Percentiles rank a stretch among this genome's conserved stretches.
These are phyloP conservation scores for Cremastinae sp. DNA, from an alignment of 2,888 invertebrate species.

Conservation along the genomic window DNA sequence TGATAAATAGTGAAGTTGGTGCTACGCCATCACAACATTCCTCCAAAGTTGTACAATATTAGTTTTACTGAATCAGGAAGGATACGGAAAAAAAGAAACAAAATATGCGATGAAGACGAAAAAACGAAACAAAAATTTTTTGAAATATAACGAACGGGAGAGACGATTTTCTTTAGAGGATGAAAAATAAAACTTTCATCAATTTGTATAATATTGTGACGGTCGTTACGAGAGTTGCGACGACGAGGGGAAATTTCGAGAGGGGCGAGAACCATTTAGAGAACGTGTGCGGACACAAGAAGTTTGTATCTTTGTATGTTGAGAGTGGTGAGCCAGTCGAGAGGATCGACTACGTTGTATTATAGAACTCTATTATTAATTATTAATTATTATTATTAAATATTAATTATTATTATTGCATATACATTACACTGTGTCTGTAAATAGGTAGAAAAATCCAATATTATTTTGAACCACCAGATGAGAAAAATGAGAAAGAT, in stretches of 20 bases:
- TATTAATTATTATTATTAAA: constrained; percentile 71
- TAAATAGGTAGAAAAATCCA: constrained; percentile 78
- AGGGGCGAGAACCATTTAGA: constrained; percentile 69
- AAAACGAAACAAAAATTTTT: constrained; percentile 31
- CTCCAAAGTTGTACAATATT: constrained; percentile 81
- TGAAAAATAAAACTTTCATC: constrained; percentile 56
- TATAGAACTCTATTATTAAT: constrained; percentile 77
- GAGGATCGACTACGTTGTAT: constrained; percentile 71
- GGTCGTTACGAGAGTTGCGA: constrained; percentile 54
- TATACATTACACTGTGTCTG: constrained; percentile 79
- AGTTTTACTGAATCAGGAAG: constrained; percentile 76
- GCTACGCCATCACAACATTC: constrained; percentile 81
- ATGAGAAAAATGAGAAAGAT: constrained; percentile 69
- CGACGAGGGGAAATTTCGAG: constrained; percentile 58
- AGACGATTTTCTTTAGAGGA: not conserved
- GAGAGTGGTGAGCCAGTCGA: constrained; percentile 63
- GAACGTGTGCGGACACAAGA: constrained; percentile 70
- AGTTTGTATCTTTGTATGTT: constrained; percentile 80
- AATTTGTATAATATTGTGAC: constrained; percentile 65
- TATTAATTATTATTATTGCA: constrained; percentile 70
- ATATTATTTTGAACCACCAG: constrained; percentile 79
- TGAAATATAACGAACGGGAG: constrained; percentile 1
- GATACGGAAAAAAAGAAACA: constrained; percentile 30
- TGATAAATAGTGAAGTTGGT: constrained; percentile 79
- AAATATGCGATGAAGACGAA: constrained; percentile 4